A percentile compares a stretch with the other conserved stretches of the same genome.
Evolutionary conservation across 2,797 vertebrate genomes (phyloP).

Genomic region (Atherinosoma microstoma): DNA sequence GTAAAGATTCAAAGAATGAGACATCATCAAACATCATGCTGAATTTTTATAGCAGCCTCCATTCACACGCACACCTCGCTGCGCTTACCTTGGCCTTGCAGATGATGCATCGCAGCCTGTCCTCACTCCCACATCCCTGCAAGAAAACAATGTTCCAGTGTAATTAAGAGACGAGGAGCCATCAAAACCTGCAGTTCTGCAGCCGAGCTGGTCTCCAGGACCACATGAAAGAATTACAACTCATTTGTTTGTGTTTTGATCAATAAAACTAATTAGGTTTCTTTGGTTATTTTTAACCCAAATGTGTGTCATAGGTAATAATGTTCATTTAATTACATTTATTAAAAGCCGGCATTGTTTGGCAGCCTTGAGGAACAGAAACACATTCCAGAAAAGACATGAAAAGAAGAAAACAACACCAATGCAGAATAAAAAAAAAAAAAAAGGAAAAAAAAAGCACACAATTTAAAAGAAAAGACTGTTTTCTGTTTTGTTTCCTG

Average conservation of each 20-base stretch:
- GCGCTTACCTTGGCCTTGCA: conserved; percentile 80
- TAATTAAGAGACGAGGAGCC: conserved; percentile 34
- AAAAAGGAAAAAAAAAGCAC: not conserved
- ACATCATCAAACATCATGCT: conserved; percentile 43
- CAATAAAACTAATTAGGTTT: conserved; percentile 59
- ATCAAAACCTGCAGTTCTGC: conserved; percentile 30
- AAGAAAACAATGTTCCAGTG: conserved; percentile 49
- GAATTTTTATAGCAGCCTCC: conserved; percentile 25
- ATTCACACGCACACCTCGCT: conserved; percentile 19
- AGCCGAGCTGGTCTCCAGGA: conserved; percentile 15
- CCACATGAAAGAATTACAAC: conserved; percentile 26
- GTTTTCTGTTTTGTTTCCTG: not conserved
- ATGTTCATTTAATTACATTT: conserved; percentile 54
- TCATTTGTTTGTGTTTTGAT: conserved; percentile 57
- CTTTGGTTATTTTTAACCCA: conserved; percentile 42
- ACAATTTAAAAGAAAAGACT: conserved; percentile 4
- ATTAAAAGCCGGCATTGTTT: conserved; percentile 9
- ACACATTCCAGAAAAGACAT: not conserved
- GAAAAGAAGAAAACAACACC: not conserved
- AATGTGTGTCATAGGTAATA: conserved; percentile 38
- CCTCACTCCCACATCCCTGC: conserved; percentile 72
- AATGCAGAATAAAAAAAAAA: not conserved
- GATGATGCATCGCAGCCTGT: conserved; percentile 62
- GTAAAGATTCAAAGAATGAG: conserved; percentile 65
- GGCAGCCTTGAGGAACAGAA: conserved; percentile 18